These are phyloP conservation scores for Entomobrya multifasciata DNA, from an alignment of 2,888 invertebrate genomes.

Conservation along the genomic window DNA sequence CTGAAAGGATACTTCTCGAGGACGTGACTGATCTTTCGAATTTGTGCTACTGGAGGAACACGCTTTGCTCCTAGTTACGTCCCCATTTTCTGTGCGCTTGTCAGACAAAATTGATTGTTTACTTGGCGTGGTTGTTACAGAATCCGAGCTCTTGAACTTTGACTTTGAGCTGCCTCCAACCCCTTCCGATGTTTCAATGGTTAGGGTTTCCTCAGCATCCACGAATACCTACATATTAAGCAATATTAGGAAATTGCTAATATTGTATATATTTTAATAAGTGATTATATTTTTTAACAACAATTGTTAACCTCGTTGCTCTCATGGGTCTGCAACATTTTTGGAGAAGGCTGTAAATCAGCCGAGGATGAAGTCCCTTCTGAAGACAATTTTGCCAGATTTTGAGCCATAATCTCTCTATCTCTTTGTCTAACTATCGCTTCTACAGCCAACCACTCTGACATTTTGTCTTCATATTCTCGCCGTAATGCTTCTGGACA, in stretches of 20 bases:
- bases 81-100: constrained; percentile 61
- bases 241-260: too few relatives aligned
- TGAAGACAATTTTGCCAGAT: constrained; percentile 91
- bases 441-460: constrained; percentile 97
- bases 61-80: constrained; percentile 52
- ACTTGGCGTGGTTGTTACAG: constrained; percentile 32
- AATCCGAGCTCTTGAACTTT: constrained; percentile 60
- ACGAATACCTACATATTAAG: constrained; percentile 85
- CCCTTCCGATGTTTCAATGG: constrained; percentile 29
- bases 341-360: constrained; percentile 71
- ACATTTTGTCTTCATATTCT: constrained; percentile 90
- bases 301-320: constrained; percentile 82
- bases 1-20: constrained; percentile 67
- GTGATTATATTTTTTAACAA: too few relatives aligned
- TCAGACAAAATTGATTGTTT: constrained; percentile 51
- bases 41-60: constrained; percentile 43
- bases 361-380: constrained; percentile 85
- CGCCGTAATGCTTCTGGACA: constrained; percentile 74
- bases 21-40: constrained; percentile 39
- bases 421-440: constrained; percentile 93
- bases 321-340: constrained; percentile 77
- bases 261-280: too few relatives aligned
- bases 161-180: not conserved
- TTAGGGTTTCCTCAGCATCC: constrained; percentile 80
- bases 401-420: constrained; percentile 91